Conservation (phyloP, 2,888 invertebrate genomes). For the Trilocha varians region DNA sequence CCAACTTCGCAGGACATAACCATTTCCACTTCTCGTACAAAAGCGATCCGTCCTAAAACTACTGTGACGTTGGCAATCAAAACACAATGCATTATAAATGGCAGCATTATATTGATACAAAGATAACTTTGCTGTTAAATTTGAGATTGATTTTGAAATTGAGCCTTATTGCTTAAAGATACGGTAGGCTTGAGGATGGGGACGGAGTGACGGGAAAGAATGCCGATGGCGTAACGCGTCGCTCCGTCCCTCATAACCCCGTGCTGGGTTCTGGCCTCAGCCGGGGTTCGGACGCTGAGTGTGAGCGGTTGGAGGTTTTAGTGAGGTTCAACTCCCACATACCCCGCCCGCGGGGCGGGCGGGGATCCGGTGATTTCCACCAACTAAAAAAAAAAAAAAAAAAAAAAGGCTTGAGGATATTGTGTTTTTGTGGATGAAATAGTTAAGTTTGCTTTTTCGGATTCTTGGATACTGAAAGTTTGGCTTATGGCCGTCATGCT, state of each 20-base stretch:
- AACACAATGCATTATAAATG: conserved; percentile 71
- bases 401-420: neutral
- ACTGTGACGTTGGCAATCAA: conserved; percentile 62
- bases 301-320: no score
- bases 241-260: no score
- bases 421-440: neutral
- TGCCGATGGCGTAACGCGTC: no score
- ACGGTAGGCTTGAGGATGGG: no score
- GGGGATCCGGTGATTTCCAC: no score
- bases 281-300: no score
- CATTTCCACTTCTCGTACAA: conserved; percentile 54
- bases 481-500: neutral
- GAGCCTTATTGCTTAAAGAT: neutral
- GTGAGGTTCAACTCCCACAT: no score
- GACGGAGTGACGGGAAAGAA: no score
- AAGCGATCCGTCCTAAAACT: conserved; percentile 49
- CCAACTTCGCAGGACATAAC: conserved; percentile 50
- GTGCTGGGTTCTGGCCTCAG: no score
- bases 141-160: neutral
- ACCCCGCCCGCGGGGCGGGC: no score
- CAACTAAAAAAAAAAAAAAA: no score
- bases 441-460: neutral
- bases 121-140: neutral
- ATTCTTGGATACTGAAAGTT: neutral
- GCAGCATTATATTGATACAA: conserved; percentile 14